These are phyloP conservation scores for Phataginus tetradactyla DNA, from an alignment of 2,797 vertebrate species.

Conservation along the genomic window DNA sequence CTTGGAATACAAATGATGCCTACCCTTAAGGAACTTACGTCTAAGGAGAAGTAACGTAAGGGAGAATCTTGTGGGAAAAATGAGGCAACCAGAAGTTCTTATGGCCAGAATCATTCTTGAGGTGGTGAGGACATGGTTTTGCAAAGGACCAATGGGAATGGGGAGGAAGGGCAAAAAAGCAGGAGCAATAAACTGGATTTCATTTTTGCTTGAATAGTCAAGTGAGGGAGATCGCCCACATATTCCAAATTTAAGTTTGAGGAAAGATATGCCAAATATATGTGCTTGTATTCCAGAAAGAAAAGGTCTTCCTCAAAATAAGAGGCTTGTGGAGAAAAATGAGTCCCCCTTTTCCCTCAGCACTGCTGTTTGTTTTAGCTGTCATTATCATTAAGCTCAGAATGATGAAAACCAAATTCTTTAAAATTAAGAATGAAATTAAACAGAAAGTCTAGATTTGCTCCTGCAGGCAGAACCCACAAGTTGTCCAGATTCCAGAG, in stretches of 20 bases:
- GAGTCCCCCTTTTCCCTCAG: background rate
- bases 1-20: background rate
- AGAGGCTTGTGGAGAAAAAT: background rate
- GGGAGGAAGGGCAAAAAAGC: background rate
- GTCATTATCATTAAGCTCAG: background rate
- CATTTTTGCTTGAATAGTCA: background rate
- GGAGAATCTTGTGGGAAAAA: background rate
- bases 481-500: background rate
- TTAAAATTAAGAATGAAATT: conserved; percentile 33
- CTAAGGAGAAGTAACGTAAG: background rate
- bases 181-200: background rate
- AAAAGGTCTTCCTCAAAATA: background rate
- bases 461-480: background rate
- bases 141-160: background rate
- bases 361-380: background rate
- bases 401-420: background rate
- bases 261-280: background rate
- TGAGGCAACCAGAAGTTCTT: background rate
- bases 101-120: background rate
- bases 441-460: background rate
- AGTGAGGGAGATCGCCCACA: background rate
- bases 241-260: background rate
- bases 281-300: background rate
- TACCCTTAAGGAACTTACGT: background rate
- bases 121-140: background rate